Evolutionary conservation across 2,888 invertebrate species (phyloP).

Genomic region (Uloborus plumipes): DNA sequence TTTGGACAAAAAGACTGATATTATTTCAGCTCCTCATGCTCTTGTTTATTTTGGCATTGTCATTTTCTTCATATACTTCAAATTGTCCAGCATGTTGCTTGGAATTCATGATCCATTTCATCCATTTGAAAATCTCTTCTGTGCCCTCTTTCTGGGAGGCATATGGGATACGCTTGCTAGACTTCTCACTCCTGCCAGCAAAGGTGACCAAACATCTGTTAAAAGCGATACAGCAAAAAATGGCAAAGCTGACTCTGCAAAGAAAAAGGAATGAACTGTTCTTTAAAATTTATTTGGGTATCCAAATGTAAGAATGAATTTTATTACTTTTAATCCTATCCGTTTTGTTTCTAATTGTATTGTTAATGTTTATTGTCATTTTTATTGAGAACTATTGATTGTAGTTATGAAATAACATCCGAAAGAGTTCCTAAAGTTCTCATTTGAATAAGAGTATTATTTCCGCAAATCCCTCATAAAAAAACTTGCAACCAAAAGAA

Average conservation of each 20-base stretch:
- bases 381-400: too few species aligned
- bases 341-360: too few species aligned
- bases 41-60: conserved; percentile 97
- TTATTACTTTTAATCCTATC: too few species aligned
- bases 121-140: conserved; percentile 98
- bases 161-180: conserved; percentile 89
- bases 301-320: too few species aligned
- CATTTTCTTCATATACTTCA: conserved; percentile 83
- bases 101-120: conserved; percentile 99
- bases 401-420: too few species aligned
- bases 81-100: conserved; percentile 92
- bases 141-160: conserved; percentile 96
- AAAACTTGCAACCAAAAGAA: too few species aligned
- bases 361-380: too few species aligned
- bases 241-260: conserved; percentile 74
- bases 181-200: conserved; percentile 66
- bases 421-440: too few species aligned
- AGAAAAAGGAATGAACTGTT: conserved; percentile 69
- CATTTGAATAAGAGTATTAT: too few species aligned
- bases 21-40: conserved; percentile 96
- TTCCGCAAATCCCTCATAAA: too few species aligned
- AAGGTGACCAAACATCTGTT: conserved; percentile 79
- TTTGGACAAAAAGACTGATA: conserved; percentile 94
- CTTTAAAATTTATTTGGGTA: background rate
- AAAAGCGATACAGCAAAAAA: conserved; percentile 72